Evolutionary conservation across 2,113 vertebrate genomes (phyloP), one percentile per base, ranked within the genome.

Genomic region (Tychaedon coryphoeus): DNA sequence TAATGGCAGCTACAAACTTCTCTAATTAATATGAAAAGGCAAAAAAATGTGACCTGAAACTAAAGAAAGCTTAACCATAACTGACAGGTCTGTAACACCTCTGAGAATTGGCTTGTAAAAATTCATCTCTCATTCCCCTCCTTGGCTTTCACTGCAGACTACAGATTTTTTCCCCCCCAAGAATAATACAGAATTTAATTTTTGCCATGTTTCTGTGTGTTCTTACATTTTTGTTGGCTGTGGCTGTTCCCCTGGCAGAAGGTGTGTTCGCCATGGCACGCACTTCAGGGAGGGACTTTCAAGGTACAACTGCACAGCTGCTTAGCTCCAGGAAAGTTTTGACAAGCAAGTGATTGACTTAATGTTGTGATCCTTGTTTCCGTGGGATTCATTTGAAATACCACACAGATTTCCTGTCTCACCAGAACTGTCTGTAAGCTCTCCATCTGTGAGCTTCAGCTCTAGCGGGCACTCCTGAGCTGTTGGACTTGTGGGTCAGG

Each of bases 191-290:
- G 50, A 65, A 36, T 73, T 82, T 65, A 0, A 10, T 33, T 65
- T 84, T 72, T 23, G 33, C 45, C 12, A 4, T 65, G 67, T 54
- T 94, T 67, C 9, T 45, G 36, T 6, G 2, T n/a, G 29, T 84
- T 86, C 38, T 47, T 31, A 17, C 4, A 14, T 50, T 50, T 45
- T 36, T 1, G 1, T 36, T 73, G 90, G 15, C 38, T 57, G 57
- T 64, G 40, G 54, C 67, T 93, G 34, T 69, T 82, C 19, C 58
- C 33, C 15, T 12, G 24, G 67, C 83, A 80, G 76, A 29, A 50
- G 0, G 2, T 54, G 64, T 17, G 4, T 51, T 62, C 28, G 6
- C 76, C 31, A 1, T 3, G 14, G 38, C 6, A 2, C 15, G 47
- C 34, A 5, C 57, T 67, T 42, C 56, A 57, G 50, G 14, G 25